Percentiles rank a stretch among this genome's conserved stretches.
Conservation (phyloP, 2,888 invertebrate species). For the Platynereis dumerilii region DNA sequence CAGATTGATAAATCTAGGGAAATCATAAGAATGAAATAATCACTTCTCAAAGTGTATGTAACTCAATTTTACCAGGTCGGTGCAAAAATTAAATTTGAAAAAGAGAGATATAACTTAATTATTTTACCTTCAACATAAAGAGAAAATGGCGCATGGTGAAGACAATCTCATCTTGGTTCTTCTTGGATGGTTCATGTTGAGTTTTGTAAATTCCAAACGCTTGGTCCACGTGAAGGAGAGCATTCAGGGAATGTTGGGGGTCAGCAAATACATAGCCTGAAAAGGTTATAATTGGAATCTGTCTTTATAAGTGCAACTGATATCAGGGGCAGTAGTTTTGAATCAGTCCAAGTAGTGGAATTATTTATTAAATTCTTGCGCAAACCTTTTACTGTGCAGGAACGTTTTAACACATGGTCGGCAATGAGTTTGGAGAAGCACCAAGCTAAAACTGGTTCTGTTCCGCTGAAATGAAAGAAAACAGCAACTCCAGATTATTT, state of each 20-base stretch:
- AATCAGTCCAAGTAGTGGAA: too few relatives aligned
- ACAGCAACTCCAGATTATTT: too few relatives aligned
- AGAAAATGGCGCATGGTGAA: constrained; percentile 62
- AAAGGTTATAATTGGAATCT: too few relatives aligned
- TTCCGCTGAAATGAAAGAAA: constrained; percentile 41
- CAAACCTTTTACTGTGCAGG: constrained; percentile 51
- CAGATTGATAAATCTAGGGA: background rate
- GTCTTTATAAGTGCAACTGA: too few relatives aligned
- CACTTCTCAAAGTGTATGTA: too few relatives aligned
- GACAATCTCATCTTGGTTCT: constrained; percentile 37
- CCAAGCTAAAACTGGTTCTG: constrained; percentile 51
- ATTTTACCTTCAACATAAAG: constrained; percentile 55
- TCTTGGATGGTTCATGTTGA: constrained; percentile 28
- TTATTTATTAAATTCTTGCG: too few relatives aligned
- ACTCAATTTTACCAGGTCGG: too few relatives aligned
- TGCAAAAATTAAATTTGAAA: background rate
- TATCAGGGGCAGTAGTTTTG: too few relatives aligned
- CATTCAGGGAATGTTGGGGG: constrained; percentile 55
- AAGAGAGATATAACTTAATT: background rate
- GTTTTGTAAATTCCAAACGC: constrained; percentile 57
- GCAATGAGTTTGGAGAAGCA: constrained; percentile 56
- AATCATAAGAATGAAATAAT: too few relatives aligned
- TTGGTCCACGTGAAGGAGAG: constrained; percentile 56
- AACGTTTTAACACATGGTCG: constrained; percentile 55
- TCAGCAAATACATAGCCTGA: constrained; percentile 58